Conservation (phyloP, 2,888 invertebrate species). For the Pristionchus fissidentatus region DNA sequence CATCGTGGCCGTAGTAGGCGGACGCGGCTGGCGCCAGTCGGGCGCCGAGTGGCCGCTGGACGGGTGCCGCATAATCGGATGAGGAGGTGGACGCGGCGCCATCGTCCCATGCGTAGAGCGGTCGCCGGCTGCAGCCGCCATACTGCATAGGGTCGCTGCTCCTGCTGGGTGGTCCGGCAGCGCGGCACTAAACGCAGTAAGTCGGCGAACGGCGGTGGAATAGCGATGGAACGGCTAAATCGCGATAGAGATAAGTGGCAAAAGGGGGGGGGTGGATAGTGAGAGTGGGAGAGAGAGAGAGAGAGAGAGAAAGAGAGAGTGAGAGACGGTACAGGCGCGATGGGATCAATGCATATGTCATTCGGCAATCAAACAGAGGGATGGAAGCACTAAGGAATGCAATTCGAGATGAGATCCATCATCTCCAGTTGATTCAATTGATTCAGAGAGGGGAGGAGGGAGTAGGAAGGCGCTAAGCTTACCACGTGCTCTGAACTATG, state of each 20-base stretch:
- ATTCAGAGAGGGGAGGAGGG: neutral
- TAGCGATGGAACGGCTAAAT: neutral
- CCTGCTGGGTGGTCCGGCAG: neutral
- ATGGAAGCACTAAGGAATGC: conserved; percentile 10
- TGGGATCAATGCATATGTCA: conserved; percentile 37
- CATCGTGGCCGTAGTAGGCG: neutral
- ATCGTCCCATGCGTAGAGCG: conserved; percentile 40
- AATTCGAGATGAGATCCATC: neutral
- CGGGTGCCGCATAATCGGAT: neutral
- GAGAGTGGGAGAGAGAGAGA: neutral
- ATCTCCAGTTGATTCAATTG: neutral
- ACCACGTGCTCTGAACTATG: too few species aligned
- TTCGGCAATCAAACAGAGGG: conserved; percentile 16
- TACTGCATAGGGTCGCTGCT: conserved; percentile 13
- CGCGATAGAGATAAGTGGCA: neutral
- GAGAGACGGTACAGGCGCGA: neutral
- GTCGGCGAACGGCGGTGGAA: neutral
- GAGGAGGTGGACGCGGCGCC: neutral
- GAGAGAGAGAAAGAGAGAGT: neutral
- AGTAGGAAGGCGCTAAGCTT: too few species aligned
- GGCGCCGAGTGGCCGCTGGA: neutral
- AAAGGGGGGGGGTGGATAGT: conserved; percentile 1
- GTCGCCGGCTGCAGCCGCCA: neutral
- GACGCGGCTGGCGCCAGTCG: neutral
- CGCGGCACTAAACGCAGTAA: neutral